These are phyloP conservation scores for Cliona cf. orientalis DNA, from an alignment of 37 sponge, comb jelly and placozoan genomes.

Conservation along the genomic window DNA sequence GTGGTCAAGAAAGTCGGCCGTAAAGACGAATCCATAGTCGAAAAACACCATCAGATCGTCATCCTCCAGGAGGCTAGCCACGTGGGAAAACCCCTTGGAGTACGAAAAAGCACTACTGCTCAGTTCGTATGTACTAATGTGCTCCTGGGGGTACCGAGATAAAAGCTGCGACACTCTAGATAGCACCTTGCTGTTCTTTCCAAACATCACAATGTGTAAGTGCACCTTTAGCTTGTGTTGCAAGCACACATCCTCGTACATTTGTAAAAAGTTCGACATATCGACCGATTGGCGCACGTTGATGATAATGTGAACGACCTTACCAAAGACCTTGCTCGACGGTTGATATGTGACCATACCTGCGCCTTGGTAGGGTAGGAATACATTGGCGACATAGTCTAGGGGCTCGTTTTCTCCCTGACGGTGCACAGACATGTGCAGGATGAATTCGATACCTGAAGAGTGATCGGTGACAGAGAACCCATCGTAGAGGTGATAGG, in stretches of 20 bases:
- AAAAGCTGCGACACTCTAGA: background rate
- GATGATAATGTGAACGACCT: slow-evolving; percentile 22
- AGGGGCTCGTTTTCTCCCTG: background rate
- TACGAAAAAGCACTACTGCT: background rate
- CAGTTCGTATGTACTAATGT: slow-evolving; percentile 14
- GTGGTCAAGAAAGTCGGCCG: slow-evolving; percentile 47
- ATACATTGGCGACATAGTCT: slow-evolving; percentile 46
- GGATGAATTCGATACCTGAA: slow-evolving; percentile 44
- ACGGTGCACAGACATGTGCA: slow-evolving; percentile 43
- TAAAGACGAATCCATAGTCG: slow-evolving; percentile 32
- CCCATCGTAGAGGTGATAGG: slow-evolving; percentile 55
- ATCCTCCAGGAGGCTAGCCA: background rate
- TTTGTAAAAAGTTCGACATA: slow-evolving; percentile 20
- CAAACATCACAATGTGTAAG: slow-evolving; percentile 38
- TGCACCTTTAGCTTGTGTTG: slow-evolving; percentile 3
- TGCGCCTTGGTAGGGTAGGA: slow-evolving; percentile 52
- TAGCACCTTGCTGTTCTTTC: background rate
- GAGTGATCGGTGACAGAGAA: slow-evolving; percentile 39
- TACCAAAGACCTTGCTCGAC: background rate
- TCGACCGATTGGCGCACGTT: background rate
- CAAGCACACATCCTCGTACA: slow-evolving; percentile 46
- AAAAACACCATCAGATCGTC: slow-evolving; percentile 42
- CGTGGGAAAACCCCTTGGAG: slow-evolving; percentile 7
- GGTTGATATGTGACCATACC: slow-evolving; percentile 41
- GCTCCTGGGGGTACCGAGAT: background rate